phyloP scores from a whole-genome alignment of 2,113 vertebrate species.

The Engystomops pustulosus region DNA sequence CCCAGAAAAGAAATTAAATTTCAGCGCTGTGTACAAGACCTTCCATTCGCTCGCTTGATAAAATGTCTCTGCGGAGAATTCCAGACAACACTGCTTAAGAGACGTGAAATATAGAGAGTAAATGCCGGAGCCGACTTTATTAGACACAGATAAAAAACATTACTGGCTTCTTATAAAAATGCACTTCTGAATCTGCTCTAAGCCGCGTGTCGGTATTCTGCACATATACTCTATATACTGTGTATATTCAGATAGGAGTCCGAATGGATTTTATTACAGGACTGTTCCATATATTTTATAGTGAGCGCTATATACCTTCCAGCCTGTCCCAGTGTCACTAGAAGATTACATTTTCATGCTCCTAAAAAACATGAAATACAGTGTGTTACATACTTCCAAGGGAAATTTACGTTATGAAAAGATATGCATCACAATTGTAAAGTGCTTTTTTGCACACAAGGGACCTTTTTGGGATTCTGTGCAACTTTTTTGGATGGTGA shows the following conservation, averaged over 20 bases:
- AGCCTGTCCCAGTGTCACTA: too few species aligned
- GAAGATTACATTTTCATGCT: too few species aligned
- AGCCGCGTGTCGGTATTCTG: not conserved
- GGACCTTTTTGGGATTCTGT: too few species aligned
- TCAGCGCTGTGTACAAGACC: constrained; percentile 54
- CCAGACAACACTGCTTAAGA: constrained; percentile 54
- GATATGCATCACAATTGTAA: too few species aligned
- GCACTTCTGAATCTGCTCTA: constrained; percentile 22
- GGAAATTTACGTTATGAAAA: too few species aligned
- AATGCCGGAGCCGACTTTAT: constrained; percentile 37
- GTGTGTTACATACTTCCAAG: too few species aligned
- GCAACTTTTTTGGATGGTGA: too few species aligned
- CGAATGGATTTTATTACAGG: too few species aligned
- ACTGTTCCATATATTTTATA: too few species aligned
- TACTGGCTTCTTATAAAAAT: constrained; percentile 42
- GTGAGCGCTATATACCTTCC: too few species aligned
- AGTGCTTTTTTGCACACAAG: too few species aligned
- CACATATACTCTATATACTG: not conserved
- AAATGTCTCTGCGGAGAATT: constrained; percentile 56
- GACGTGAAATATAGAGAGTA: constrained; percentile 43
- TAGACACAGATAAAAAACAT: constrained; percentile 39
- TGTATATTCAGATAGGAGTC: not conserved
- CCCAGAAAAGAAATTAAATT: constrained; percentile 60
- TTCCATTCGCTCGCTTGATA: constrained; percentile 55
- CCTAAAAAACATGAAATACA: too few species aligned